Evolutionary conservation across 2,888 invertebrate genomes (phyloP).

Genomic region (Nebria brevicollis): DNA sequence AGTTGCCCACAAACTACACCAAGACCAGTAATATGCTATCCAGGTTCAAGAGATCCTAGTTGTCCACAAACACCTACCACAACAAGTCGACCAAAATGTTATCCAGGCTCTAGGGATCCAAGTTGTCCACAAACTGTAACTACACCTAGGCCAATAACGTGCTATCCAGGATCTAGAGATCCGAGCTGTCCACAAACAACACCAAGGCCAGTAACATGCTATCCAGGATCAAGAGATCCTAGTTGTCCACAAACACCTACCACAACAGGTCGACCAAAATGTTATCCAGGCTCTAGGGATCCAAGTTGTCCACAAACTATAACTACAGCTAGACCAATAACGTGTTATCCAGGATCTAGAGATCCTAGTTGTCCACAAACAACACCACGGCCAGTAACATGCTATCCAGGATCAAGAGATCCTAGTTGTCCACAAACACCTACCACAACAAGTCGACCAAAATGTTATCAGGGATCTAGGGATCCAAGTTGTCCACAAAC

Average conservation of each 20-base stretch:
- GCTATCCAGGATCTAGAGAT: slow-evolving; percentile 57
- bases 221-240: slow-evolving; percentile 58
- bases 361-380: slow-evolving; percentile 51
- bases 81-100: slow-evolving; percentile 40
- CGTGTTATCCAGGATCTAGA: slow-evolving; percentile 53
- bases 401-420: slow-evolving; percentile 53
- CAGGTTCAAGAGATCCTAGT: slow-evolving; percentile 60
- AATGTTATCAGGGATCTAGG: slow-evolving; percentile 53
- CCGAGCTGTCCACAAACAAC: slow-evolving; percentile 55
- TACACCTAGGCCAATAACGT: slow-evolving; percentile 53
- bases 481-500: slow-evolving; percentile 18
- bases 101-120: slow-evolving; percentile 53
- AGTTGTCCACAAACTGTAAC: slow-evolving; percentile 55
- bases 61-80: slow-evolving; percentile 52
- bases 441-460: slow-evolving; percentile 49
- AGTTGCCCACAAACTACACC: slow-evolving; percentile 56
- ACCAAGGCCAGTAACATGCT: slow-evolving; percentile 54
- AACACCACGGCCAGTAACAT: slow-evolving; percentile 52
- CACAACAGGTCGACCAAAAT: slow-evolving; percentile 47
- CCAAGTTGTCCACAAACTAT: slow-evolving; percentile 51
- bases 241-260: slow-evolving; percentile 56
- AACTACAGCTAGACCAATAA: slow-evolving; percentile 25
- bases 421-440: slow-evolving; percentile 32
- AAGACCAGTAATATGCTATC: slow-evolving; percentile 54
- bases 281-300: slow-evolving; percentile 56